Percentiles rank a stretch among this genome's conserved stretches.
phyloP scores from a whole-genome alignment of 1,140 invertebrate genomes.

The Ceratina australensis region DNA sequence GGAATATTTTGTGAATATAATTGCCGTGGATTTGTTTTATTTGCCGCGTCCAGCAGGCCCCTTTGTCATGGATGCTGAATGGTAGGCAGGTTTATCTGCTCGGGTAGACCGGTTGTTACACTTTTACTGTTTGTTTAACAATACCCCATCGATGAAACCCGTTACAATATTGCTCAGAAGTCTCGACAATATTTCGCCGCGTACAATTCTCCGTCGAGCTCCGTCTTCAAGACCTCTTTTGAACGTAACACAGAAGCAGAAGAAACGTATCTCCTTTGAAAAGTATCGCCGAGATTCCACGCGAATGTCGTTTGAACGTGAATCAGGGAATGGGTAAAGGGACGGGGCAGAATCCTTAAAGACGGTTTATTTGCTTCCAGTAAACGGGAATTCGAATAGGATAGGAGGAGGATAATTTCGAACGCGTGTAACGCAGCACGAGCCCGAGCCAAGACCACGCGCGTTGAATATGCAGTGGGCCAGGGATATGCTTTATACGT shows the following conservation, averaged over 20 bases:
- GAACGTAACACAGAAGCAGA: too few relatives aligned
- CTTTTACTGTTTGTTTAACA: background rate
- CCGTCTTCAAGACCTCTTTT: too few relatives aligned
- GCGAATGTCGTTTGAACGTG: too few relatives aligned
- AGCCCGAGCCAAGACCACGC: slow-evolving; percentile 57
- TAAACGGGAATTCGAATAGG: slow-evolving; percentile 41
- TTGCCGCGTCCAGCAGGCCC: background rate
- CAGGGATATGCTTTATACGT: slow-evolving; percentile 77
- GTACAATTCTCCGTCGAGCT: background rate
- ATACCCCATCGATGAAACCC: background rate
- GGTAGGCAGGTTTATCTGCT: slow-evolving; percentile 2
- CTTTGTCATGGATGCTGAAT: slow-evolving; percentile 10
- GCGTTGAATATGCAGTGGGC: slow-evolving; percentile 77
- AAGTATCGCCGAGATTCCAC: too few relatives aligned
- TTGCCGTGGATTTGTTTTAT: slow-evolving; percentile 48
- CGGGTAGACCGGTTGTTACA: slow-evolving; percentile 8
- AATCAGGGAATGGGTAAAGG: too few relatives aligned
- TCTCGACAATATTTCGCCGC: too few relatives aligned
- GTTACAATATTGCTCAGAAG: background rate
- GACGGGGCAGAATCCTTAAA: too few relatives aligned
- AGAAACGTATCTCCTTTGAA: too few relatives aligned
- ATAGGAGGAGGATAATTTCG: slow-evolving; percentile 44
- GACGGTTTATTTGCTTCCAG: slow-evolving; percentile 15
- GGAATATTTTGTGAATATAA: slow-evolving; percentile 50
- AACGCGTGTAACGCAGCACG: slow-evolving; percentile 54